Conservation (phyloP, 2,888 invertebrate genomes). For the Ypsolopha sequella region DNA sequence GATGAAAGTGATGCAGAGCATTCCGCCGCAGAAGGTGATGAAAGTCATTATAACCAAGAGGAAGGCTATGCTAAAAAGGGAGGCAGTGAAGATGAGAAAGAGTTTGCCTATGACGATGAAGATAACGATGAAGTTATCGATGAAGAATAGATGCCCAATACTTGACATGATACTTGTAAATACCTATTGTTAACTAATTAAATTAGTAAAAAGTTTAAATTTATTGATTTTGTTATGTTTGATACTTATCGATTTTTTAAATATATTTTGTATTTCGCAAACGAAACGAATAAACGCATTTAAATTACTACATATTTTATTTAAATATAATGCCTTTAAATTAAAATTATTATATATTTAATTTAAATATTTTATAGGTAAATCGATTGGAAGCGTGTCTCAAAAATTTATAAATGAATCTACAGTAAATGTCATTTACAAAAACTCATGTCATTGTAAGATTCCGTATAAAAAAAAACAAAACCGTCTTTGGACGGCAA, state of each 20-base stretch:
- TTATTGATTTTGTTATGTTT: conserved; percentile 55
- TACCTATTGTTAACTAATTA: conserved; percentile 31
- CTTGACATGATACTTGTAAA: conserved; percentile 25
- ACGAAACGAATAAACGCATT: background rate
- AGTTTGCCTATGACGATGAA: conserved; percentile 50
- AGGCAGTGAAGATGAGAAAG: conserved; percentile 54
- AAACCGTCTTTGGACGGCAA: no score
- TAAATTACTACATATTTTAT: background rate
- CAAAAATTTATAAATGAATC: no score
- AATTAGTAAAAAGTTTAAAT: conserved; percentile 12
- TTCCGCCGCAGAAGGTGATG: conserved; percentile 67
- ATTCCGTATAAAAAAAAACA: no score
- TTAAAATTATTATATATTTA: no score
- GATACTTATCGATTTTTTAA: conserved; percentile 40
- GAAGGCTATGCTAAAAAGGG: conserved; percentile 68
- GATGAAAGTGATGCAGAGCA: conserved; percentile 67
- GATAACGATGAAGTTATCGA: conserved; percentile 32
- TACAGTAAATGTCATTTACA: no score
- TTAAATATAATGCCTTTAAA: no score
- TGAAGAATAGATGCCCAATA: conserved; percentile 11
- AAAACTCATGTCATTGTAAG: no score
- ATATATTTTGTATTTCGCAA: background rate
- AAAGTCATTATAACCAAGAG: conserved; percentile 65
- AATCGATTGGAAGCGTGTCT: no score
- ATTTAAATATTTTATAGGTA: no score